phyloP scores from a whole-genome alignment of 2,797 vertebrate species.

The Takifugu rubripes region DNA sequence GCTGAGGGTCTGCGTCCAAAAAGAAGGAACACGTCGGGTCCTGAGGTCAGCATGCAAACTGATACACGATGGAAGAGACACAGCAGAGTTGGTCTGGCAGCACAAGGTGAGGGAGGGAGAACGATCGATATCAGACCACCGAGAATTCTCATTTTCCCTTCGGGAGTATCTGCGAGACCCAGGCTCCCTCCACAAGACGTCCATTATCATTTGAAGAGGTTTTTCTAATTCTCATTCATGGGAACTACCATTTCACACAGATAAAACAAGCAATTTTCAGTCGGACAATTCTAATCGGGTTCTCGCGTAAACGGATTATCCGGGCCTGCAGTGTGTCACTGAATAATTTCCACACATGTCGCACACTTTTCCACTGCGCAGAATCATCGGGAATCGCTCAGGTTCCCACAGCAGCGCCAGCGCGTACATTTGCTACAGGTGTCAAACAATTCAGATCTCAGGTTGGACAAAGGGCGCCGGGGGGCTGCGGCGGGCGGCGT shows the following conservation, averaged over 20 bases:
- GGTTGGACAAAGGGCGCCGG: conserved; percentile 33
- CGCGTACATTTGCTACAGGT: conserved; percentile 77
- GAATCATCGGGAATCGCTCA: conserved; percentile 18
- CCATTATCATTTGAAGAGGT: conserved; percentile 3
- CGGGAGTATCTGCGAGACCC: conserved; percentile 33
- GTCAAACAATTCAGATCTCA: conserved; percentile 85
- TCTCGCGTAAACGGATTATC: conserved; percentile 12
- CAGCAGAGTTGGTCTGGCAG: conserved; percentile 38
- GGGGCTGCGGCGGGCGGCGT: neutral
- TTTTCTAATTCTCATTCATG: conserved; percentile 20
- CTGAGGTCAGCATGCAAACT: conserved; percentile 51
- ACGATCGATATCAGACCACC: conserved; percentile 38
- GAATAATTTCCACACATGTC: conserved; percentile 6
- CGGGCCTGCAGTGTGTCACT: conserved; percentile 5
- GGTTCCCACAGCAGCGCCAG: conserved; percentile 10
- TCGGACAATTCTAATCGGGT: conserved; percentile 6
- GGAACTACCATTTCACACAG: conserved; percentile 21
- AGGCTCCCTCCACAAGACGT: conserved; percentile 16
- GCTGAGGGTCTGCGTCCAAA: conserved; percentile 58
- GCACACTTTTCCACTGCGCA: conserved; percentile 7
- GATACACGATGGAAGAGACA: conserved; percentile 42
- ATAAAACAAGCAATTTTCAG: conserved; percentile 16
- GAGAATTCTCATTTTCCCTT: conserved; percentile 26
- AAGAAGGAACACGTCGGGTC: conserved; percentile 46
- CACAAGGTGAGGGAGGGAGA: conserved; percentile 21